A percentile compares a stretch with the other conserved stretches of the same genome.
Conservation (phyloP, 2,888 invertebrate species). For the Pristionchus entomophagus region DNA sequence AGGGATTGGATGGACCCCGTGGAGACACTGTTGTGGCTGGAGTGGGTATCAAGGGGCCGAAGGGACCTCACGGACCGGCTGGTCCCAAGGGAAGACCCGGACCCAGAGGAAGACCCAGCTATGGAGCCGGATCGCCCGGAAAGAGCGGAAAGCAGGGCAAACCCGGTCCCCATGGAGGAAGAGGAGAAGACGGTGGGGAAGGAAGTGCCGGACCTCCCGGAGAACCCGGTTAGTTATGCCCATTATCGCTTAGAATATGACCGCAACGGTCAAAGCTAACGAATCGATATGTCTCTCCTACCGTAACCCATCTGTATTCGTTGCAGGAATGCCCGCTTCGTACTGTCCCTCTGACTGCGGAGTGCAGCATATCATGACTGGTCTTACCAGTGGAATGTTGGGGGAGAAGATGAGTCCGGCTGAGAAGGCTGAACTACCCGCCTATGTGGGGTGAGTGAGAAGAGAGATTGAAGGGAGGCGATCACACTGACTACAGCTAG, state of each 20-base stretch:
- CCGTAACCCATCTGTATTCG: background rate
- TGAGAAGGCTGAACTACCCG: slow-evolving; percentile 44
- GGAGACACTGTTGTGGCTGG: slow-evolving; percentile 70
- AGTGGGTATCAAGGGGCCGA: slow-evolving; percentile 70
- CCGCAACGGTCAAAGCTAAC: too few species aligned
- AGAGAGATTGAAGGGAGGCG: background rate
- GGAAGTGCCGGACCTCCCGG: slow-evolving; percentile 65
- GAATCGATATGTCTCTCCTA: background rate
- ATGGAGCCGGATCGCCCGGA: slow-evolving; percentile 65
- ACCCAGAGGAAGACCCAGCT: slow-evolving; percentile 58
- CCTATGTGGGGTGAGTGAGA: slow-evolving; percentile 23
- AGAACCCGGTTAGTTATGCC: slow-evolving; percentile 58
- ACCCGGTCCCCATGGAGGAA: slow-evolving; percentile 64
- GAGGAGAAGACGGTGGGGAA: slow-evolving; percentile 31
- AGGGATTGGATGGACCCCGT: slow-evolving; percentile 60
- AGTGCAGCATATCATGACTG: slow-evolving; percentile 70
- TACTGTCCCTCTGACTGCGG: slow-evolving; percentile 74
- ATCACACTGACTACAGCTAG: background rate
- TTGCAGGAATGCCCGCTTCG: slow-evolving; percentile 59
- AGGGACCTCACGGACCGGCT: slow-evolving; percentile 72
- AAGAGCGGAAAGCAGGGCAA: slow-evolving; percentile 65
- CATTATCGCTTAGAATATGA: too few species aligned
- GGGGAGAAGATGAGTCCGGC: slow-evolving; percentile 42
- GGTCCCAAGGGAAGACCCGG: slow-evolving; percentile 66
- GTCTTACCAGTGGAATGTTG: slow-evolving; percentile 46